Conservation (phyloP, 2,113 vertebrate genomes). For the Felis chaus region DNA sequence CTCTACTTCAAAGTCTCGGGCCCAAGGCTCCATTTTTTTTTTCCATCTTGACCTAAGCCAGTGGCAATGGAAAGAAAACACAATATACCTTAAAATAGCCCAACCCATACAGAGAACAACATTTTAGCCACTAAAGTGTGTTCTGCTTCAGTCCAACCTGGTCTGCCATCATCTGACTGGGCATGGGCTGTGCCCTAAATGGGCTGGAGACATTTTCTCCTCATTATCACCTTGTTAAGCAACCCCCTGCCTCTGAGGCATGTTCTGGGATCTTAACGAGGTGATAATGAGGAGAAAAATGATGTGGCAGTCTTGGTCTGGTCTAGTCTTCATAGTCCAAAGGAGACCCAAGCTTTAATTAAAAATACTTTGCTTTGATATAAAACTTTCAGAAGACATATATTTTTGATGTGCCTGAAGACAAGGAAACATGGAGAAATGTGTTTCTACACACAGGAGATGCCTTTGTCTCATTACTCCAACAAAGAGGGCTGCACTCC, state of each 20-base stretch:
- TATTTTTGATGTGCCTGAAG: conserved; percentile 30
- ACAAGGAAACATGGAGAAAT: conserved; percentile 14
- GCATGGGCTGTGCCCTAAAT: conserved; percentile 73
- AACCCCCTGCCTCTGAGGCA: conserved; percentile 80
- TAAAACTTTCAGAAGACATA: conserved; percentile 60
- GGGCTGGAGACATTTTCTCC: conserved; percentile 81
- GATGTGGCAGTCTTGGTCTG: conserved; percentile 77
- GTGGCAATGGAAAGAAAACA: conserved; percentile 30
- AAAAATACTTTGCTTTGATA: conserved; percentile 75
- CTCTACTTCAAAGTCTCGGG: neutral
- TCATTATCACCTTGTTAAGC: conserved; percentile 83
- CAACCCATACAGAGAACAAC: conserved; percentile 36
- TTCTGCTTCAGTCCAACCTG: conserved; percentile 40
- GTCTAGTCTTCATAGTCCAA: conserved; percentile 68
- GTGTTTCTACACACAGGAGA: neutral
- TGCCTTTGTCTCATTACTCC: neutral
- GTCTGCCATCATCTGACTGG: conserved; percentile 68
- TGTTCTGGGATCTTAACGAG: conserved; percentile 81
- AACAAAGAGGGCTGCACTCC: neutral
- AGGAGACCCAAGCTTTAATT: conserved; percentile 74
- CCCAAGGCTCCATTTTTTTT: neutral
- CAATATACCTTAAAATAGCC: conserved; percentile 36
- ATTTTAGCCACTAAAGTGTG: conserved; percentile 32
- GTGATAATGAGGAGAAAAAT: conserved; percentile 82
- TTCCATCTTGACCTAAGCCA: neutral